These are phyloP conservation scores for Microtus montanus DNA, from an alignment of 2,113 vertebrate genomes.

Conservation along the genomic window DNA sequence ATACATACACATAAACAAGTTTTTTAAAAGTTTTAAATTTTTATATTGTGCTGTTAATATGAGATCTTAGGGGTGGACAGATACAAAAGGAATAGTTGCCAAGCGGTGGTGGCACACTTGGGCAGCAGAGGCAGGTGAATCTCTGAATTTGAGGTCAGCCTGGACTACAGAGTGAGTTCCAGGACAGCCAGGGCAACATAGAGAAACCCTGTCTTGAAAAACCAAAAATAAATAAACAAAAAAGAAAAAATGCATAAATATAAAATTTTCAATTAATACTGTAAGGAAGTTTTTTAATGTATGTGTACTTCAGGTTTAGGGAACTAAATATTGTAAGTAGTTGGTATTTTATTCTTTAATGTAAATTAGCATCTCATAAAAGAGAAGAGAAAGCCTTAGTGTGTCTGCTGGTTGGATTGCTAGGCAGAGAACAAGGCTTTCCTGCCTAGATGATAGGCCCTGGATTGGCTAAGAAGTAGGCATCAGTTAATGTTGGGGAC, in stretches of 20 bases:
- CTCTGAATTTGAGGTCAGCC: not conserved
- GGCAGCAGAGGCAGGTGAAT: not conserved
- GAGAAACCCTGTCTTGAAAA: not conserved
- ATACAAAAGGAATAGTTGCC: not conserved
- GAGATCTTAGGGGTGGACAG: not conserved
- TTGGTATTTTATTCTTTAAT: not conserved
- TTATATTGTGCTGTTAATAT: not conserved
- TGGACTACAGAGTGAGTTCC: not conserved
- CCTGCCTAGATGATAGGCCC: not conserved
- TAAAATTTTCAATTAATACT: not conserved
- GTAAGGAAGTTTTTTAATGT: not conserved
- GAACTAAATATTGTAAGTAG: not conserved
- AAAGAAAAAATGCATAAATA: not conserved
- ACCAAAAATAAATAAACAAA: not conserved
- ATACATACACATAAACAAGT: not conserved
- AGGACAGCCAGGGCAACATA: not conserved
- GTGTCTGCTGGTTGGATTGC: not conserved
- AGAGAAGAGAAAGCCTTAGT: not conserved
- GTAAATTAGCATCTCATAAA: not conserved
- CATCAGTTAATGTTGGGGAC: not conserved
- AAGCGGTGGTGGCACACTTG: rapidly evolving
- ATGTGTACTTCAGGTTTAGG: not conserved
- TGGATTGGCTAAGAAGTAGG: not conserved
- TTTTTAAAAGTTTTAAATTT: not conserved
- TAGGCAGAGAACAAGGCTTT: not conserved